Conservation (phyloP, 2,797 vertebrate genomes). For the Choloepus didactylus region DNA sequence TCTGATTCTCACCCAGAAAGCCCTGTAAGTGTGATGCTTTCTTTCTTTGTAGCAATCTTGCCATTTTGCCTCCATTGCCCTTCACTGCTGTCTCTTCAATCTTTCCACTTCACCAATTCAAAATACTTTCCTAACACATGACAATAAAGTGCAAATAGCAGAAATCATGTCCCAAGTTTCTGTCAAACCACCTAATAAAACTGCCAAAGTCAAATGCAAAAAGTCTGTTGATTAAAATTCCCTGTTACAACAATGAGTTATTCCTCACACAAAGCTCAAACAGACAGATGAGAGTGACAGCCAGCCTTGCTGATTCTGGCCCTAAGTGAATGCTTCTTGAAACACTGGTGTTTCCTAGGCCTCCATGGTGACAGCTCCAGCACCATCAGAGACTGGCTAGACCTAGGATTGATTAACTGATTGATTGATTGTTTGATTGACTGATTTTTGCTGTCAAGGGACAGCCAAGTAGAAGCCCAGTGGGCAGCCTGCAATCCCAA, state of each 20-base stretch:
- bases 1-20: constrained; percentile 32
- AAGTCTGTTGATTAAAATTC: constrained; percentile 42
- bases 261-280: constrained; percentile 2
- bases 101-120: constrained; percentile 67
- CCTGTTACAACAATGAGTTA: not conserved
- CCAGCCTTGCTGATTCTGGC: not conserved
- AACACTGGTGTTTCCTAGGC: too few species aligned
- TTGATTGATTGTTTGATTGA: not conserved
- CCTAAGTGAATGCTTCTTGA: not conserved
- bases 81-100: constrained; percentile 81
- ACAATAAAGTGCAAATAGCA: constrained; percentile 72
- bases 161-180: constrained; percentile 64
- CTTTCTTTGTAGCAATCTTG: not conserved
- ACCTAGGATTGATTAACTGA: not conserved
- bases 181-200: constrained; percentile 71
- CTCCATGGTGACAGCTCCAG: not conserved
- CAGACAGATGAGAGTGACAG: not conserved
- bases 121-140: constrained; percentile 62
- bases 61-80: constrained; percentile 58
- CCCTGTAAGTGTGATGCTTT: not conserved
- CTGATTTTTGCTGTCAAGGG: not conserved
- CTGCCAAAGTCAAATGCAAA: constrained; percentile 54
- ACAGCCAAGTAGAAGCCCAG: not conserved
- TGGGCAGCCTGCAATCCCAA: not conserved
- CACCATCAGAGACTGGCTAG: not conserved